Base-by-base conservation (phyloP, 1,140 invertebrate genomes). In the Gerris buenoi region DNA sequence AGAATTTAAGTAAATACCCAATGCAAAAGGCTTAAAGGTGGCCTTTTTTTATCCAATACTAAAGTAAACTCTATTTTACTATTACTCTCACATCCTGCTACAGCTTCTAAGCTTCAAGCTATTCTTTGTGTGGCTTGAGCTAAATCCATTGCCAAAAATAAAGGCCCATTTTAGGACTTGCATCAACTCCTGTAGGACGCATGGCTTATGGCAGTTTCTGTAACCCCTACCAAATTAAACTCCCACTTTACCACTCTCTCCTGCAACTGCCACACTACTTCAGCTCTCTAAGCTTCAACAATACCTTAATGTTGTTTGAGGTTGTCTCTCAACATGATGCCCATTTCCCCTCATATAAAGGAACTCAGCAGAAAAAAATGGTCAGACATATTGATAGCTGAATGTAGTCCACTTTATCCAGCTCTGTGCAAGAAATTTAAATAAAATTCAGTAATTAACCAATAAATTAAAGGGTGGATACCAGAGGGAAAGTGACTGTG, bases 401-500 rank as follows among this genome's bases (percentile, higher is more conserved):
- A 18, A 25, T 62, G 13, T 18, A 13, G 23, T 13, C 60, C 25
- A 25, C 23, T 13, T 15, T 62, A 62, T 58, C 25, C 14, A 63
- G 2, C 26, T 2, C 5, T 25, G 14, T n/a, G n/a, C n/a, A n/a
- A n/a, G n/a, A n/a, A n/a, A n/a, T n/a, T n/a, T n/a, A n/a, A n/a
- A n/a, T n/a, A 67, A 64, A n/a, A 57, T 23, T 27, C 14, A 64
- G 26, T 5, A 14, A 22, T 27, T 25, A 2, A 69, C 15, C 28
- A 63, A 2, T 46, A 46, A 59, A 25, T 26, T 14, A 58, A 46
- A 57, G n/a, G 28, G 22, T 14, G 26, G 29, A 2, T 83, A 94
- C 91, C 83, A 98, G 80, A 73, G 90, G 88, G 85, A 98, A 98
- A 69, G 92, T 95, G 46, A 97, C 84, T 68, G 86, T 84, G 75